Base-by-base conservation (phyloP, 2,888 invertebrate species). In the Aleiodes leptofemur region DNA sequence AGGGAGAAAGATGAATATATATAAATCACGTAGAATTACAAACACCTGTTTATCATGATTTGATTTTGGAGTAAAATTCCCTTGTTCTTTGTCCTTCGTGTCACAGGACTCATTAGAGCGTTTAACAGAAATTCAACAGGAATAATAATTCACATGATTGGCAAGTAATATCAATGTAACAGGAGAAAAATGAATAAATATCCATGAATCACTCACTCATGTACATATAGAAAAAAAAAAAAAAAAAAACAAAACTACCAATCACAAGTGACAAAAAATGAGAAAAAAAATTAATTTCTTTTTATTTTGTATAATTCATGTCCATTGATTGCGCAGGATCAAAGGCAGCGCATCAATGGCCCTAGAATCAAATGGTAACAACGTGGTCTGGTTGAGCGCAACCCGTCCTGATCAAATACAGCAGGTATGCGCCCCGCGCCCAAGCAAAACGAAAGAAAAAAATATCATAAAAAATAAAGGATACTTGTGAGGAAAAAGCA, bases 311-410 rank as follows among this genome's bases (percentile, higher is more conserved):
- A 55, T 56, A 71, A 59, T 56, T 50, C 75, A 77, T 83, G 82
- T 83, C 83, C 83, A 80, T 82, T 83, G 82, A 84, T 84, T 87
- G 83, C 83, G 82, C 85, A 87, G 86, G 85, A 83, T 82, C 82
- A 84, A 83, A 85, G 82, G 83, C 85, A 82, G 82, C 83, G 80
- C 84, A 86, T 87, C 87, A 83, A 87, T 87, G 87, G 87, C 87
- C 85, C 84, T 87, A 84, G 87, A 87, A 86, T 86, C 87, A 82
- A 87, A 87, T 84, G 86, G 87, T 87, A 87, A 83, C 86, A 87
- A 86, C 86, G 86, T 86, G 84, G 83, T 87, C 83, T 87, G 87
- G 87, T 87, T 87, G 82, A 87, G 84, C 84, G 80, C 87, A 83
- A 86, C 85, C 80, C 85, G 83, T 84, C 85, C 86, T 83, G 86